Evolutionary conservation across 2,797 vertebrate species (phyloP).

Genomic region (Falco peregrinus): DNA sequence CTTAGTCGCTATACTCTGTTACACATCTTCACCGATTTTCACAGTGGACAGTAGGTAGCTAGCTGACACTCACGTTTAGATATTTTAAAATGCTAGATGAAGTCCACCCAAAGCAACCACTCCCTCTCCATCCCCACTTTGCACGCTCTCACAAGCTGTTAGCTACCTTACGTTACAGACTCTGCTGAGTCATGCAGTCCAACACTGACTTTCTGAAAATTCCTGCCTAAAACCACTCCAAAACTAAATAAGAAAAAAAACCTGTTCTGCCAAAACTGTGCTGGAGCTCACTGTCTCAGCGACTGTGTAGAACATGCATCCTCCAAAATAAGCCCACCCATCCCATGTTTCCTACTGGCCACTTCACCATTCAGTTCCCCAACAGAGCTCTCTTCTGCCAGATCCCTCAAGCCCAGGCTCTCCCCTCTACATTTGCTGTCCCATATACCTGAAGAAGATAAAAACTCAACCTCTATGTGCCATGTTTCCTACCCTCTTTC

Average conservation of each 20-base stretch:
- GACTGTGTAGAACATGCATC: not conserved
- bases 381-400: not conserved
- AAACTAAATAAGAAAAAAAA: not conserved
- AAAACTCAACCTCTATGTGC: rapidly evolving
- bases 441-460: not conserved
- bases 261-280: not conserved
- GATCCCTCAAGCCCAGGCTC: not conserved
- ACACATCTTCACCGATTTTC: not conserved
- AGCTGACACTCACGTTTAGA: not conserved
- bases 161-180: not conserved
- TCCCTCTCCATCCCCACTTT: not conserved
- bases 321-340: not conserved
- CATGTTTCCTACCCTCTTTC: not conserved
- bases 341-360: not conserved
- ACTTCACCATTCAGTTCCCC: not conserved
- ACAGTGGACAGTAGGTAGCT: not conserved
- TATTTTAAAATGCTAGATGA: slow-evolving; percentile 41
- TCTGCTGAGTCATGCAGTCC: slow-evolving; percentile 13
- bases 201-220: not conserved
- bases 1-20: not conserved
- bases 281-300: not conserved
- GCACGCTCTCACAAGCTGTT: slow-evolving; percentile 22
- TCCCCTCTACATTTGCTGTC: not conserved
- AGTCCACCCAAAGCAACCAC: slow-evolving; percentile 4
- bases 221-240: slow-evolving; percentile 12